Evolutionary conservation across 2,888 invertebrate species (phyloP), one percentile per base, ranked within the genome.

Genomic region (Dioctria rufipes): DNA sequence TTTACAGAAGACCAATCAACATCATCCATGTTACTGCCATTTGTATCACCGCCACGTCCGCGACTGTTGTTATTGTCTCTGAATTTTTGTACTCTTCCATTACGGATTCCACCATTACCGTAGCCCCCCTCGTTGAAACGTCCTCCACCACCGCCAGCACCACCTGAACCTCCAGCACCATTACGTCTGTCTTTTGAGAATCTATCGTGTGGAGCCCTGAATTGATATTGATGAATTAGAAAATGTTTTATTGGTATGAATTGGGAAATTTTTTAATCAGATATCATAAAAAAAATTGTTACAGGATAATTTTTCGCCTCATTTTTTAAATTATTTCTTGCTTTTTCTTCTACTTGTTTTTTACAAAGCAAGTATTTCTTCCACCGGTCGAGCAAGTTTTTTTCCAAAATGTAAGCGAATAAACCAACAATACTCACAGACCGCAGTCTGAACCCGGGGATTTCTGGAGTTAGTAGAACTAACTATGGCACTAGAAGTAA

Each of bases 31-130:
- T 98, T 98, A 87, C 98, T 90, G 95, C 96, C 85, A 96, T 98
- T 83, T 96, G 90, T 69, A 93, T 93, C 87, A 95, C 95, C 61
- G 96, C 98, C 98, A 97, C 9, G 98, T 97, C 37, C 98, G 95
- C 96, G 88, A 96, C 97, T 25, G 97, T 91, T 90, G 97, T 25
- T 98, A 95, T 96, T 97, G 86, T 97, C 97, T 61, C 96, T 96
- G 81, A 95, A 91, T 87, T 95, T 95, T 79, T 95, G 90, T 88
- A 95, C 94, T 81, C 94, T 90, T 40, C 86, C 85, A 46, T 85
- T 84, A 75, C 85, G 85, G 46, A 87, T 83, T n/a, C 85, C 84
- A 82, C 85, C 88, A 94, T 95, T 73, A 96, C 98, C 90, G 25
- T 25, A 25, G 25, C 25, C 25, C 25, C 25, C 25, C 25, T 25